These are phyloP conservation scores for Odontamblyopus lacepedii DNA, from an alignment of 2,797 vertebrate genomes.

Conservation along the genomic window DNA sequence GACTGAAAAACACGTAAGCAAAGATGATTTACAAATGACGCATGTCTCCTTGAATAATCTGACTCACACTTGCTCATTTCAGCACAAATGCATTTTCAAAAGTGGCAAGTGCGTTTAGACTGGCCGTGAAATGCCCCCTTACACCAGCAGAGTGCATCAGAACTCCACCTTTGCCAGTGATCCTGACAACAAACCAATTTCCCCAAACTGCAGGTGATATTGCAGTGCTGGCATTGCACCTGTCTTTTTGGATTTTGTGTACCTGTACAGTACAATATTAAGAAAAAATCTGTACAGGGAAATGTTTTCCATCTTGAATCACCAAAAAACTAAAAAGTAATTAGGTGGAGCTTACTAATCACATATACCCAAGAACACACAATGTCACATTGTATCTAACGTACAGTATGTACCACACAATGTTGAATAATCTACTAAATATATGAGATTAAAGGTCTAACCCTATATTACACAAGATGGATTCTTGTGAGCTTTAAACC, in stretches of 20 bases:
- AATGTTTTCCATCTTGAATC: constrained; percentile 1
- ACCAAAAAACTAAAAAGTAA: not conserved
- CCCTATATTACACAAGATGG: too few relatives aligned
- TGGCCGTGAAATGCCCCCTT: constrained; percentile 29
- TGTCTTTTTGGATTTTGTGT: constrained; percentile 20
- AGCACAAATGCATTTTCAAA: not conserved
- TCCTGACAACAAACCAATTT: not conserved
- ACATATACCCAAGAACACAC: not conserved
- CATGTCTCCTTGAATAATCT: constrained; percentile 14
- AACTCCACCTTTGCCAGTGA: constrained; percentile 12
- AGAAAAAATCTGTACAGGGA: not conserved
- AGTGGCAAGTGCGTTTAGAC: not conserved
- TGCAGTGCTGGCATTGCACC: constrained; percentile 17
- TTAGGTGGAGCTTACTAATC: not conserved
- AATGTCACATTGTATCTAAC: not conserved
- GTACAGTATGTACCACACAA: not conserved
- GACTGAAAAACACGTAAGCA: constrained; percentile 12
- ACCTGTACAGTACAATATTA: not conserved
- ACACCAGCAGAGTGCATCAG: constrained; percentile 66
- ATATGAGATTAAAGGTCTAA: not conserved
- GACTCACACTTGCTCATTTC: constrained; percentile 16
- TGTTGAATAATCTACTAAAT: too few relatives aligned
- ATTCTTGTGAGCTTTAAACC: too few relatives aligned
- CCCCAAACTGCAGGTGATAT: not conserved
- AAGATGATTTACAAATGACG: constrained; percentile 22